phyloP scores from a whole-genome alignment of 2,797 vertebrate genomes.

The Acipenser ruthenus region DNA sequence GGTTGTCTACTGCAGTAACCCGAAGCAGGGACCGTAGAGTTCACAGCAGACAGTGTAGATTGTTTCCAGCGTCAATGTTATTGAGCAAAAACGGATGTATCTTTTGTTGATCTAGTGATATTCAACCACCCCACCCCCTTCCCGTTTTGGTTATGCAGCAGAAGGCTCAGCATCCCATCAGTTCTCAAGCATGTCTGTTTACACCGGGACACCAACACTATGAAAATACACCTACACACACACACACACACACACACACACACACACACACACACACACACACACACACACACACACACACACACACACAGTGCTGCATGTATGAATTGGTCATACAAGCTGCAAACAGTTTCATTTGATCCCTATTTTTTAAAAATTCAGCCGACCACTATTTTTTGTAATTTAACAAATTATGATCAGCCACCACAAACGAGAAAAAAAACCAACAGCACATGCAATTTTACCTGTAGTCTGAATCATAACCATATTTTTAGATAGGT shows the following conservation, averaged over 20 bases:
- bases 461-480: too few relatives aligned
- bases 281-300: neutral
- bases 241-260: neutral
- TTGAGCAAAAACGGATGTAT: slow-evolving; percentile 3
- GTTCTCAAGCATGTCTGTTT: neutral
- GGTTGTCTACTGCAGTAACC: too few relatives aligned
- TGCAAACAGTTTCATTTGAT: neutral
- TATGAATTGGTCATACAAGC: neutral
- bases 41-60: too few relatives aligned
- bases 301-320: neutral
- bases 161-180: neutral
- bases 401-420: too few relatives aligned
- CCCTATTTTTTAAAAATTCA: too few relatives aligned
- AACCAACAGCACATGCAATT: too few relatives aligned
- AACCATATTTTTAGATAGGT: too few relatives aligned
- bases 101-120: slow-evolving; percentile 13
- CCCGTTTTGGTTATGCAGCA: slow-evolving; percentile 13
- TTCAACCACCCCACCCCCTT: slow-evolving; percentile 27
- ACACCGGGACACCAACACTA: neutral
- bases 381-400: too few relatives aligned
- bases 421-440: too few relatives aligned
- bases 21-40: too few relatives aligned
- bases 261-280: too few relatives aligned
- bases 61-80: too few relatives aligned
- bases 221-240: neutral